These are phyloP conservation scores for Plutella xylostella DNA, from an alignment of 2,888 invertebrate species.

Conservation along the genomic window DNA sequence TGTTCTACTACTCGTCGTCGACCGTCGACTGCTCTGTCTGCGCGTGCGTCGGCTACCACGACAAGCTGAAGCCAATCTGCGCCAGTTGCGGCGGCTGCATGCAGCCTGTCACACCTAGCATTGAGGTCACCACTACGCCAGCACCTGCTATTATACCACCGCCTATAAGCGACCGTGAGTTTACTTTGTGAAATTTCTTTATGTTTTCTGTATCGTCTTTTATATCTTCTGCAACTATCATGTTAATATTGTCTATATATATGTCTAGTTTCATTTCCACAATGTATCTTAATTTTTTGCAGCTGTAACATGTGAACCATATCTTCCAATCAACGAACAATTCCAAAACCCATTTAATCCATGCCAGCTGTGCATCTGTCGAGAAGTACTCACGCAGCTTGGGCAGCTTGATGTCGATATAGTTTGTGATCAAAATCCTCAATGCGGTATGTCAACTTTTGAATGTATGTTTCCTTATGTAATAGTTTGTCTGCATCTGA, in stretches of 20 bases:
- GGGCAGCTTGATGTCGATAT: conserved; percentile 33
- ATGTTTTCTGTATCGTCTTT: too few species aligned
- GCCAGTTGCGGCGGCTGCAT: conserved; percentile 34
- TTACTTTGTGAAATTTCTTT: too few species aligned
- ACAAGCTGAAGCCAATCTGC: conserved; percentile 33
- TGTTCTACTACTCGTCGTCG: conserved; percentile 32
- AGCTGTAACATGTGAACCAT: conserved; percentile 35
- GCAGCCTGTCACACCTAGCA: conserved; percentile 9
- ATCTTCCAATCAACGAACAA: conserved; percentile 33
- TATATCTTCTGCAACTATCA: too few species aligned
- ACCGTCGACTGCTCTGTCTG: conserved; percentile 37
- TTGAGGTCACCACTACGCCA: not conserved
- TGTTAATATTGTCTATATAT: too few species aligned
- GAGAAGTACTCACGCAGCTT: conserved; percentile 19
- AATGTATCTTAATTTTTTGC: not conserved
- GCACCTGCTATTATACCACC: conserved; percentile 14
- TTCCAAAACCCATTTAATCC: conserved; percentile 49
- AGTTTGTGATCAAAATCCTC: conserved; percentile 34
- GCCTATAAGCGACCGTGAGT: too few species aligned
- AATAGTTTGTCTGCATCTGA: not conserved
- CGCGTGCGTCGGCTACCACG: conserved; percentile 31
- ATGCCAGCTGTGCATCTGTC: conserved; percentile 47
- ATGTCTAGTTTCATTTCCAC: too few species aligned
- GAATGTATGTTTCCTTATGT: not conserved
- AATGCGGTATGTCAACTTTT: conserved; percentile 34